Evolutionary conservation across 2,113 vertebrate genomes (phyloP), one percentile per base, ranked within the genome.

Genomic region (Psammodynastes pulverulentus): DNA sequence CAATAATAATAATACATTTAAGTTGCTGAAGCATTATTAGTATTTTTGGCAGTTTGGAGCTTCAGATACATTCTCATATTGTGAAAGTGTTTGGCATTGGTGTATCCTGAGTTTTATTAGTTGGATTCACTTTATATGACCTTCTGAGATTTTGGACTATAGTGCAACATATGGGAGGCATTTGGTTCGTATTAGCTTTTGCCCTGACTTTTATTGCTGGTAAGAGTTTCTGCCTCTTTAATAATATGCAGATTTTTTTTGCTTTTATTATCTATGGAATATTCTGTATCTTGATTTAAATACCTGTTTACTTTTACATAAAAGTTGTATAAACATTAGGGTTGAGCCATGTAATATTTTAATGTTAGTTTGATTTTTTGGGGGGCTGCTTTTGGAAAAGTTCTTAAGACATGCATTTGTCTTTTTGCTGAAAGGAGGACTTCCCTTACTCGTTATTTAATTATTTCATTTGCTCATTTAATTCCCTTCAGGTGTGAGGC

Each of bases 131-230:
- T 95, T 95, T 92, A 93, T 95, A 91, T 0, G 1, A 19, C 51
- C 94, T 24, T 95, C 79, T 3, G 13, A 17, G 56, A 94, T 21
- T 62, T 1, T 17, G 89, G 92, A 93, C 52, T 94, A 92, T 91
- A 87, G 92, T 94, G 86, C 84, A 92, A 92, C 93, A 95, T 94
- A 90, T 92, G 92, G 93, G 95, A 95, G 24, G 91, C 90, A 84
- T 95, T 96, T 96, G 91, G 93, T 95, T 96, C 89, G 95, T 86
- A 89, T 94, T 93, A 91, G 43, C 94, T 93, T 96, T 95, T 45
- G 39, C 88, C 53, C 92, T 94, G 93, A 56, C 8, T 92, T 94
- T 62, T 94, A 56, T 94, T 95, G 92, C 95, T 87, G 94, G 86
- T 88, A 56, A 87, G n/a, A 89, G 3, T 39, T 96, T 93, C 88